Evolutionary conservation across 2,113 vertebrate genomes (phyloP), one percentile per base, ranked within the genome.

Genomic region (Gorsachius goisagi): DNA sequence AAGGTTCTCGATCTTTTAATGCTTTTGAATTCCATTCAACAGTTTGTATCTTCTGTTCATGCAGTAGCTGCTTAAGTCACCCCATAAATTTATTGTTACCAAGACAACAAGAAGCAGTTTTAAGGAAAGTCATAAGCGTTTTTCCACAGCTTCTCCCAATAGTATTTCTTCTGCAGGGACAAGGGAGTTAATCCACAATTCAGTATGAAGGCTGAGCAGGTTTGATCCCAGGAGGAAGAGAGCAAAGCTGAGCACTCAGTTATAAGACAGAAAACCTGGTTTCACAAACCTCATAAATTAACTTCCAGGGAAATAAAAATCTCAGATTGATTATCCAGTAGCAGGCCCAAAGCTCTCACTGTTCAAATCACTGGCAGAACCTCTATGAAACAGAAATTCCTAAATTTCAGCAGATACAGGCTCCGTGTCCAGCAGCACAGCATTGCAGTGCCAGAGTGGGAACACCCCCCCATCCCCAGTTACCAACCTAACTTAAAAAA

Each of bases 21-120:
- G 76, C 52, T 50, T 64, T 50, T 73, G 30, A 87, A 69, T 83
- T 72, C 68, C 12, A 16, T 69, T 86, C 75, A 74, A 80, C 89
- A 49, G 72, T 81, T 82, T 62, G 5, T 52, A 72, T 55, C 89
- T 90, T 63, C 93, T 87, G 47, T n/a, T 80, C 89, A 52, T 45
- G 82, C 94, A 83, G 90, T 22, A 95, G 86, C 84, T 67, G 95
- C 79, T 84, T 27, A 88, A 86, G 68, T 76, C 91, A 94, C 52
- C 82, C 91, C 91, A 85, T 93, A 93, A 88, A 93, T 95, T 88
- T 80, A 77, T 82, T 69, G 95, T 94, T 96, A 86, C 97, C 95
- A 94, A 86, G 95, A 89, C 95, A 95, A 97, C 96, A 84, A 95
- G 92, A 59, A 94, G 90, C 76, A 87, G 90, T 56, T 93, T 94